Percentiles rank a stretch among this genome's conserved stretches.
Evolutionary conservation across 2,888 invertebrate genomes (phyloP).

Genomic region (Meliscaeva auricollis): DNA sequence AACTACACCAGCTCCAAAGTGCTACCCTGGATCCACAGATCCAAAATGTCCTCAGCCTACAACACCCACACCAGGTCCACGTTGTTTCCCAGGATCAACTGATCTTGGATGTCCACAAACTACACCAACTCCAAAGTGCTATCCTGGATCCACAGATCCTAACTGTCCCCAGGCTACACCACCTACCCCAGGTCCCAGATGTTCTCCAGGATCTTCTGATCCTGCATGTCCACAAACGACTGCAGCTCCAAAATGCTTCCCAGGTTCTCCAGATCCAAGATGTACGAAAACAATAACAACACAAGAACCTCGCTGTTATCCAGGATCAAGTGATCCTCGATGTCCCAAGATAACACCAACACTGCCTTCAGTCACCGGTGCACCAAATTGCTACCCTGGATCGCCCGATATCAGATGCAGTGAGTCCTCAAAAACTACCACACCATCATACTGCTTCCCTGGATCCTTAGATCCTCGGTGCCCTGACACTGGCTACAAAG

Average conservation of each 20-base stretch:
- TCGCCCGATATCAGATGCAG: conserved; percentile 77
- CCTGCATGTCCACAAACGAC: conserved; percentile 55
- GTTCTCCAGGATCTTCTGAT: conserved; percentile 72
- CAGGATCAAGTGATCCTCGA: conserved; percentile 83
- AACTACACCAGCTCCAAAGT: conserved; percentile 56
- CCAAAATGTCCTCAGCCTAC: conserved; percentile 78
- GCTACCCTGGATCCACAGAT: conserved; percentile 81
- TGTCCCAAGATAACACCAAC: conserved; percentile 78
- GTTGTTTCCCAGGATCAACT: too few relatives aligned
- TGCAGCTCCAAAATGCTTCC: conserved; percentile 74
- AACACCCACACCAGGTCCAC: conserved; percentile 64
- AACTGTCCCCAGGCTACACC: not conserved
- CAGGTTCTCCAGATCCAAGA: conserved; percentile 76
- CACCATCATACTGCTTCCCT: conserved; percentile 81
- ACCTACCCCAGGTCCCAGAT: not conserved
- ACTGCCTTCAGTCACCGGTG: conserved; percentile 31
- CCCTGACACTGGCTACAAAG: conserved; percentile 79
- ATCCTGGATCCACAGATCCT: conserved; percentile 48
- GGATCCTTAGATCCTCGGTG: conserved; percentile 83
- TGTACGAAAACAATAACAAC: conserved; percentile 58
- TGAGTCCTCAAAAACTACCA: conserved; percentile 59
- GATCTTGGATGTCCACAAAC: too few relatives aligned
- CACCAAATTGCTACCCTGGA: conserved; percentile 79
- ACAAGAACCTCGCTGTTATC: conserved; percentile 79
- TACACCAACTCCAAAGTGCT: not conserved